Base-by-base conservation (phyloP, 2,888 invertebrate species). In the Carterocephalus palaemon region DNA sequence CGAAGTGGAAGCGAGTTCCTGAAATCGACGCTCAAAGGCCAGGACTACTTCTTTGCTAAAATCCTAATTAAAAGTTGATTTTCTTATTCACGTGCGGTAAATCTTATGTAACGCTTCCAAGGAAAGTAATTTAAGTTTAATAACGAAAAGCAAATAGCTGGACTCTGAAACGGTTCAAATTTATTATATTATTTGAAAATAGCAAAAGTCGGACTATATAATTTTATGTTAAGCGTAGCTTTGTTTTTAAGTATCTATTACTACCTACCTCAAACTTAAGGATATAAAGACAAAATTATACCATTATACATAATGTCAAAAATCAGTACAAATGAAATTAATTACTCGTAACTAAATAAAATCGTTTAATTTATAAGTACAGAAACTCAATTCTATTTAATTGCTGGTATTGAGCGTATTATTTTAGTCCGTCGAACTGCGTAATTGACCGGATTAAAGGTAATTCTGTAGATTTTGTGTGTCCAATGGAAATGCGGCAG, bases 51-150 rank as follows among this genome's bases (percentile, higher is more conserved):
- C 26, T n/a, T n/a, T 15, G 26, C 4, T 31, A 15, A 26, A 33
- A 26, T 33, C 19, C 10, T 42, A 33, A 42, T 33, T 42, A 42
- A 33, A 42, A 24, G 9, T 9, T 42, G 41, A 42, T 33, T 41
- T n/a, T 33, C 24, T 33, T 41, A 33, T 42, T 20, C 33, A 42
- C 26, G 9, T 19, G 32, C 19, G 26, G 26, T 13, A 24, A 23
- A 13, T 26, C n/a, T n/a, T 26, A 26, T 26, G 5, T 4, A 26
- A 6, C 24, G 4, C 6, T 26, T 26, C 7, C 12, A 10, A 2
- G 4, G 9, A 10, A 24, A 12, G 6, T 10, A 2, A 12, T 26
- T 12, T 2, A 26, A 12, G 5, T 26, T 26, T 26, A 26, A 26
- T 5, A 2, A 26, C 1, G 1, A 26, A n/a, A n/a, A n/a, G n/a